Base-by-base conservation (phyloP, 92 coral and sea anemone species). In the Epizoanthus illoricatus region DNA sequence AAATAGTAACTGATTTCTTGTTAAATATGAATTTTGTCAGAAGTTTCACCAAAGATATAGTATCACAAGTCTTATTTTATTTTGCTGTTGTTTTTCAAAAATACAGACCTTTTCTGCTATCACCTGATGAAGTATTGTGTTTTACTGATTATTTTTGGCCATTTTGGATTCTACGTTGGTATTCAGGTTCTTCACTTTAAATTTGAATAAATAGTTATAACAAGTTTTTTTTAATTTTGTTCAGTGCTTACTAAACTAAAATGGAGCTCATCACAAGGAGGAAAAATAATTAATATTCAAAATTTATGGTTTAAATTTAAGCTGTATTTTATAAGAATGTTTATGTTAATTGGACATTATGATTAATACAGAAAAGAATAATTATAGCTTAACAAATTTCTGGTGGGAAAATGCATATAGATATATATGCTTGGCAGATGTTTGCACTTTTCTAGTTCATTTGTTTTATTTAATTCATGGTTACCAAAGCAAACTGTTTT, bases 111-210 rank as follows among this genome's bases (percentile, higher is more conserved):
- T 61, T 71, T 73, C 71, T 10, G 3, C 49, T 28, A 39, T 28
- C 20, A n/a, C 20, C 33, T 65, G 73, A 74, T 17, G 43, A 75
- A 43, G 43, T 0, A 64, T 63, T 62, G 5, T 10, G 24, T 21
- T 43, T 41, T 72, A 61, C 62, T 64, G 52, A 33, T 64, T 71
- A 65, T 64, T 59, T 60, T 18, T 17, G 58, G 47, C 84, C 71
- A 80, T 73, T 85, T 74, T 68, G 69, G 68, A 70, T 20, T 47
- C 56, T 69, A 55, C 74, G 63, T 80, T 73, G 62, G n/a, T 42
- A 56, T 80, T 80, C 59, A 71, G 68, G 28, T 67, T 36, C 55
- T 49, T 76, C 52, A 69, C 11, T 72, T 75, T 83, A 83, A 76
- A 49, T 83, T 82, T 69, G 21, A 74, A 83, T 84, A 69, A 87